Percentiles rank a stretch among this genome's conserved stretches.
Evolutionary conservation across 2,797 vertebrate species (phyloP).

Genomic region (Megalops cyprinoides): DNA sequence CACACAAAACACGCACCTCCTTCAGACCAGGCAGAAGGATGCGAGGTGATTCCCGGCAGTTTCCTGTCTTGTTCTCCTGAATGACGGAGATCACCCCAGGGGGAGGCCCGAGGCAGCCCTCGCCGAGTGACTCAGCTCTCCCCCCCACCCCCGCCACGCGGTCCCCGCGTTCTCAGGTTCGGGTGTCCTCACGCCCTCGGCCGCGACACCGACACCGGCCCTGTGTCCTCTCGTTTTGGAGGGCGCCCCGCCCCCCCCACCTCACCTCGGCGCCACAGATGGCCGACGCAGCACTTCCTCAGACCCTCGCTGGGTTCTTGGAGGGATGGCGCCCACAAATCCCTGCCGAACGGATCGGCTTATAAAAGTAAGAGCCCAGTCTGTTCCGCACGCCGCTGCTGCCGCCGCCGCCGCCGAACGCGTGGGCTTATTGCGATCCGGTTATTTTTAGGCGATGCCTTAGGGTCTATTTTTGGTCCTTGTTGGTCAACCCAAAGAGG

Average conservation of each 20-base stretch:
- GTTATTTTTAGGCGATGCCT: constrained; percentile 13
- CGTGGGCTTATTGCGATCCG: neutral
- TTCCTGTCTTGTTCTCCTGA: neutral
- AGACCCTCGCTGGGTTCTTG: neutral
- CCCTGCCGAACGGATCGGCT: constrained; percentile 14
- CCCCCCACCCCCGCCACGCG: too few species aligned
- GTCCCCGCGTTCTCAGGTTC: neutral
- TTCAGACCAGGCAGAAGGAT: neutral
- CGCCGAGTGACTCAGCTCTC: neutral
- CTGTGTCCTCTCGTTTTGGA: too few species aligned
- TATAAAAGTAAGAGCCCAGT: neutral
- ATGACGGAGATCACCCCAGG: neutral
- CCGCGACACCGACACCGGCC: neutral
- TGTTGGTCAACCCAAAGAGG: neutral
- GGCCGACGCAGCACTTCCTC: neutral
- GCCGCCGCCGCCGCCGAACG: too few species aligned
- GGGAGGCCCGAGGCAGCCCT: neutral
- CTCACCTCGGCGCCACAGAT: neutral
- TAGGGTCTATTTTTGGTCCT: constrained; percentile 11
- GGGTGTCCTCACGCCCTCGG: neutral
- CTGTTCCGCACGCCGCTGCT: neutral
- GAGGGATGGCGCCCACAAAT: neutral
- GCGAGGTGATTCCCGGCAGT: neutral
- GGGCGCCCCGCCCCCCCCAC: neutral
- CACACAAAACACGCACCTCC: neutral